Conservation (phyloP, 2,797 vertebrate species). For the Myotis pilosus region DNA sequence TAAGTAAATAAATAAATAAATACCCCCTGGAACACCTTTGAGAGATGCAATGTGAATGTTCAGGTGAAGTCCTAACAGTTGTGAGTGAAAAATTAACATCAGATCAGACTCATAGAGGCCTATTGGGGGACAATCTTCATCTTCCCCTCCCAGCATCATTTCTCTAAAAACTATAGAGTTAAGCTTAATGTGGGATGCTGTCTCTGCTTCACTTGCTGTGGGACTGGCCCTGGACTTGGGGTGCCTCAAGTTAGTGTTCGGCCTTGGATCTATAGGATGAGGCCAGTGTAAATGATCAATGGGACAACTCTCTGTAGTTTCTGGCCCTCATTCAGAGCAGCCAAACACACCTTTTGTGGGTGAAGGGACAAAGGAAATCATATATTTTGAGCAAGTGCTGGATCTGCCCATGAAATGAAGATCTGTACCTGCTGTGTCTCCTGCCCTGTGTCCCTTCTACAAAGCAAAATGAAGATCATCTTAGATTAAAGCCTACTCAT, state of each 20-base stretch:
- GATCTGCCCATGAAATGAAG: not conserved
- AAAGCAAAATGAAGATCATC: not conserved
- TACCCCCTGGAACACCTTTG: not conserved
- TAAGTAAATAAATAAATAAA: not conserved
- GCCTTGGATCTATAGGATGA: not conserved
- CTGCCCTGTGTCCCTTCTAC: not conserved
- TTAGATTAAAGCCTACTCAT: not conserved
- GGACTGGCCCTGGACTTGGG: no score
- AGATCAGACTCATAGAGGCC: not conserved
- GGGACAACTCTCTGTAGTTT: not conserved
- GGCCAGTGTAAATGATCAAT: not conserved
- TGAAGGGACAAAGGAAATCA: not conserved
- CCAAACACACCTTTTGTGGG: not conserved
- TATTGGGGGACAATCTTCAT: not conserved
- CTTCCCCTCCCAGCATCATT: not conserved
- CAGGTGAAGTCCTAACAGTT: not conserved
- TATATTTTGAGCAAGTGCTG: not conserved
- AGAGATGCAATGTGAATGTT: not conserved
- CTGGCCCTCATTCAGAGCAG: not conserved
- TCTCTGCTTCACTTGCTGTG: not conserved
- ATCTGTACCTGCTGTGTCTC: not conserved
- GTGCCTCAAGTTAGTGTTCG: not conserved
- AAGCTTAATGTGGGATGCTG: not conserved
- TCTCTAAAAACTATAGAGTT: not conserved
- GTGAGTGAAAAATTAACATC: not conserved